phyloP scores from a whole-genome alignment of 2,113 vertebrate species.

The Xiphias gladius region DNA sequence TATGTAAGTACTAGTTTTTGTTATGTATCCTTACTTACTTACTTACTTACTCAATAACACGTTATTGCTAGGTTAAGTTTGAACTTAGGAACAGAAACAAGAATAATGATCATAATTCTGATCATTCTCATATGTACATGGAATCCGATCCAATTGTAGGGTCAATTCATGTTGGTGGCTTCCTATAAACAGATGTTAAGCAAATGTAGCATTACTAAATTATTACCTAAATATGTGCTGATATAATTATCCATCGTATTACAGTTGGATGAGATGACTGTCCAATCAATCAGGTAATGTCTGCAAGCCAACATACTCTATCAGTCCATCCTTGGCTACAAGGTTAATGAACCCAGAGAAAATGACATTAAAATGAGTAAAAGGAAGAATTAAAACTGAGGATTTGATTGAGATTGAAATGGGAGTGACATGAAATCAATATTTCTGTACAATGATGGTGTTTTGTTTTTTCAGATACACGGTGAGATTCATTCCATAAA shows the following conservation, averaged over 20 bases:
- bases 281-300: too few species aligned
- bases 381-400: not conserved
- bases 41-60: not conserved
- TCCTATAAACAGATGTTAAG: not conserved
- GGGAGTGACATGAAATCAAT: not conserved
- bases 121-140: not conserved
- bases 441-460: not conserved
- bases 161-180: not conserved
- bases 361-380: not conserved
- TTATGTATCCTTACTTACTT: not conserved
- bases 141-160: not conserved
- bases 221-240: not conserved
- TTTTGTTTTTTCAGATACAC: not conserved
- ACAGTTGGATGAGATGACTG: not conserved
- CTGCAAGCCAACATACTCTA: too few species aligned
- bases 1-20: not conserved
- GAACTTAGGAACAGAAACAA: not conserved
- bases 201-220: not conserved
- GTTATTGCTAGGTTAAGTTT: not conserved
- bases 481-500: not conserved
- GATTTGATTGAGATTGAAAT: not conserved
- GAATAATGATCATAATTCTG: not conserved
- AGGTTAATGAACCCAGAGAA: conserved; percentile 7
- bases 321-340: not conserved
- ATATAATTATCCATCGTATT: conserved; percentile 1